Conservation (phyloP, 2,113 vertebrate species). For the Gnathonemus longibarbis region DNA sequence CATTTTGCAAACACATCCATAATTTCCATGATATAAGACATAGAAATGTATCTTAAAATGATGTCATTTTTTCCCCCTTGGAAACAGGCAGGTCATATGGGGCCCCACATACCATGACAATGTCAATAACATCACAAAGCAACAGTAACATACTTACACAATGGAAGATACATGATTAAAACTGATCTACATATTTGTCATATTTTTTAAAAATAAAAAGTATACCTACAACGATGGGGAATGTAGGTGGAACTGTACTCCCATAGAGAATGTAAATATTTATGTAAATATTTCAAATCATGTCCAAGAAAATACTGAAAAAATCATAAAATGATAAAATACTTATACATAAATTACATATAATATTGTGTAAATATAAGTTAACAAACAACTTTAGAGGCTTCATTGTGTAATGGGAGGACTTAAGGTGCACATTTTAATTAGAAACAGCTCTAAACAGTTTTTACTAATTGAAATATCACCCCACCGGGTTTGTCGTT, state of each 20-base stretch:
- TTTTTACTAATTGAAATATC: conserved; percentile 1
- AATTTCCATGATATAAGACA: neutral
- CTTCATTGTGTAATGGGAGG: neutral
- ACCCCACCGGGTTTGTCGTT: neutral
- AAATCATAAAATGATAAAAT: neutral
- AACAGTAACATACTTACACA: neutral
- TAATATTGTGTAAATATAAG: neutral
- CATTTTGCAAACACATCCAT: neutral
- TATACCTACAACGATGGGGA: neutral
- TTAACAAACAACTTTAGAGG: neutral
- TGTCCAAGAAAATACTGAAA: neutral
- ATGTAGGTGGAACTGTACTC: neutral
- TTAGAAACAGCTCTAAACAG: neutral
- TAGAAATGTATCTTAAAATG: neutral
- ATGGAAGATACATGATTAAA: neutral
- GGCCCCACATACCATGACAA: neutral
- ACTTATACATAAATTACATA: neutral
- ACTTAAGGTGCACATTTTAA: neutral
- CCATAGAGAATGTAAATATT: neutral
- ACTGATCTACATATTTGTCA: neutral
- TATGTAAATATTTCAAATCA: neutral
- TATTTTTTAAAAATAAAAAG: neutral
- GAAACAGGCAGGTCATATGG: neutral
- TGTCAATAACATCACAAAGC: neutral
- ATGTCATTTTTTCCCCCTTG: neutral